phyloP scores from a whole-genome alignment of 2,888 invertebrate genomes.

The Melanchra persicariae region DNA sequence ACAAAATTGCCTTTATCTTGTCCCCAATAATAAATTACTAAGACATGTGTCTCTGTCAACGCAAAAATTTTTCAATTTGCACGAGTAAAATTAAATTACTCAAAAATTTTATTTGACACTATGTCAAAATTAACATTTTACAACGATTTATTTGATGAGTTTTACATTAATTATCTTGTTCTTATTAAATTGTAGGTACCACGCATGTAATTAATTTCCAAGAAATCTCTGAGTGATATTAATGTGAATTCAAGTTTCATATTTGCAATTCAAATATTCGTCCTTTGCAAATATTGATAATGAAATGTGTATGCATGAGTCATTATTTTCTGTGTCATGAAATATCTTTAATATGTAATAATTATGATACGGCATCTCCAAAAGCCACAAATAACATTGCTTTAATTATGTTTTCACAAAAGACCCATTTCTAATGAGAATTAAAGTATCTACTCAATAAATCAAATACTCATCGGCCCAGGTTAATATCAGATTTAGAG shows the following conservation, averaged over 20 bases:
- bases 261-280: constrained; percentile 44
- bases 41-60: constrained; percentile 25
- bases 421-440: not conserved
- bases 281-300: constrained; percentile 43
- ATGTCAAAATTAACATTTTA: constrained; percentile 35
- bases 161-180: constrained; percentile 39
- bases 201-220: constrained; percentile 34
- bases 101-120: constrained; percentile 15
- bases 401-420: constrained; percentile 12
- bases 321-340: constrained; percentile 11
- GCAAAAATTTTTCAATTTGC: constrained; percentile 31
- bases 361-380: constrained; percentile 4
- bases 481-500: not conserved
- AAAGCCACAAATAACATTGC: not conserved
- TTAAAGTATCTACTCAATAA: constrained; percentile 12
- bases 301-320: constrained; percentile 14
- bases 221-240: constrained; percentile 18
- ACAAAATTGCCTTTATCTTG: constrained; percentile 3
- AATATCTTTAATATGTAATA: constrained; percentile 6
- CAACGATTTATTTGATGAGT: constrained; percentile 18
- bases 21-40: constrained; percentile 18
- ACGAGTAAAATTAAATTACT: constrained; percentile 22
- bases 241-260: constrained; percentile 26
- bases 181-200: constrained; percentile 16
- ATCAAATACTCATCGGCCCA: not conserved